Evolutionary conservation across 2,888 invertebrate genomes (phyloP).

Genomic region (Perizoma affinitatum): DNA sequence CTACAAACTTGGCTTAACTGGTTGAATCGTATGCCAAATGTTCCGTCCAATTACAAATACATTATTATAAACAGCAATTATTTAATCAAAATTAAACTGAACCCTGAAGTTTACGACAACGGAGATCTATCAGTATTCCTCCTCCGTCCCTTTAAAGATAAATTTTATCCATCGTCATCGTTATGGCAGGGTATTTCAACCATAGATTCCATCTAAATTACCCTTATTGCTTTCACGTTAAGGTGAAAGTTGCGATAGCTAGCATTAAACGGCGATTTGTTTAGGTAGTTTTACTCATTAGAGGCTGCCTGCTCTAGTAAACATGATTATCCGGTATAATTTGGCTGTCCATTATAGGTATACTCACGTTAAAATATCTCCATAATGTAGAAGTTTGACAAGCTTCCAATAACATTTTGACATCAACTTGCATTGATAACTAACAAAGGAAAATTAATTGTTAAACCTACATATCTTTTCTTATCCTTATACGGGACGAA

Average conservation of each 20-base stretch:
- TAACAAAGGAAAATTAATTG: too few species aligned
- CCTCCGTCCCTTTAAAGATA: conserved; percentile 39
- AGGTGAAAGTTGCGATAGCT: conserved; percentile 11
- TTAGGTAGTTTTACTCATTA: conserved; percentile 27
- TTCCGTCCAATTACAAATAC: too few species aligned
- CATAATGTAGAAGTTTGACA: too few species aligned
- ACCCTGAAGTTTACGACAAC: conserved; percentile 23
- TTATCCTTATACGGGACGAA: too few species aligned
- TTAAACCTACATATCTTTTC: too few species aligned
- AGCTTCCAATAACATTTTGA: too few species aligned
- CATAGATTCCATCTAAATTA: conserved; percentile 5
- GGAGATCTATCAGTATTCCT: conserved; percentile 43
- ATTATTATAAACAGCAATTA: conserved; percentile 12
- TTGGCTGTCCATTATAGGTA: conserved; percentile 8
- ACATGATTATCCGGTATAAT: conserved; percentile 19
- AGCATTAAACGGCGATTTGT: conserved; percentile 21
- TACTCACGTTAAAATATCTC: neutral
- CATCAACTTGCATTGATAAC: too few species aligned
- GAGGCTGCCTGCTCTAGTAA: conserved; percentile 19
- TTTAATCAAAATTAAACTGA: conserved; percentile 20
- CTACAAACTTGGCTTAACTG: too few species aligned
- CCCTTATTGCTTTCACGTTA: conserved; percentile 13
- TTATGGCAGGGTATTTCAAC: conserved; percentile 34
- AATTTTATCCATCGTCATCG: conserved; percentile 44
- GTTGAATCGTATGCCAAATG: too few species aligned